Percentiles rank a stretch among this genome's conserved stretches.
Conservation (phyloP, 2,113 vertebrate genomes). For the Gymnocephalus cernua region DNA sequence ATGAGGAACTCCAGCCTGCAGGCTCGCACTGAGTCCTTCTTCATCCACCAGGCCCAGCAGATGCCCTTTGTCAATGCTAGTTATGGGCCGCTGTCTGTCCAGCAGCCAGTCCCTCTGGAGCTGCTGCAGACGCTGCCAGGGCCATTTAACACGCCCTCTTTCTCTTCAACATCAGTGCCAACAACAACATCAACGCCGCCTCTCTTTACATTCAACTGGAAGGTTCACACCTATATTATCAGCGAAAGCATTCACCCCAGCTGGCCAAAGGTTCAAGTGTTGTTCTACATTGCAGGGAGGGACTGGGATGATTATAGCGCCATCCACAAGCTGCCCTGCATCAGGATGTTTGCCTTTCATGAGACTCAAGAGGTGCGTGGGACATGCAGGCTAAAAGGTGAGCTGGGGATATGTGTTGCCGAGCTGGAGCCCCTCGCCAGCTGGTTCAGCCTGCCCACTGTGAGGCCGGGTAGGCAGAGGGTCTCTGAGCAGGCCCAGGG, state of each 20-base stretch:
- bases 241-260: conserved; percentile 87
- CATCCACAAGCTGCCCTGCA: conserved; percentile 88
- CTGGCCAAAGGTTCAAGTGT: conserved; percentile 91
- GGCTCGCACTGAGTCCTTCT: conserved; percentile 90
- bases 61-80: conserved; percentile 89
- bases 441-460: conserved; percentile 88
- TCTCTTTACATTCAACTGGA: conserved; percentile 90
- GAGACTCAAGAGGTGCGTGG: conserved; percentile 93
- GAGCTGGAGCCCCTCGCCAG: conserved; percentile 89
- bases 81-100: conserved; percentile 90
- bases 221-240: conserved; percentile 89
- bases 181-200: conserved; percentile 57
- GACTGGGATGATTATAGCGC: conserved; percentile 91
- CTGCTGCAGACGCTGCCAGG: conserved; percentile 81
- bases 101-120: conserved; percentile 89
- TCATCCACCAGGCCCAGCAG: conserved; percentile 87
- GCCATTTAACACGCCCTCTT: conserved; percentile 75
- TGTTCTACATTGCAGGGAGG: conserved; percentile 91
- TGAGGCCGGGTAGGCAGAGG: conserved; percentile 87
- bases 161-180: conserved; percentile 62
- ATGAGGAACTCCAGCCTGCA: conserved; percentile 93
- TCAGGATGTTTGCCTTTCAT: conserved; percentile 91
- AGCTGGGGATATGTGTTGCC: conserved; percentile 91
- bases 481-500: conserved; percentile 81
- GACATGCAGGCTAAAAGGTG: conserved; percentile 88